Evolutionary conservation across 2,113 vertebrate species (phyloP), one percentile per base, ranked within the genome.

Genomic region (Mesitornis unicolor): DNA sequence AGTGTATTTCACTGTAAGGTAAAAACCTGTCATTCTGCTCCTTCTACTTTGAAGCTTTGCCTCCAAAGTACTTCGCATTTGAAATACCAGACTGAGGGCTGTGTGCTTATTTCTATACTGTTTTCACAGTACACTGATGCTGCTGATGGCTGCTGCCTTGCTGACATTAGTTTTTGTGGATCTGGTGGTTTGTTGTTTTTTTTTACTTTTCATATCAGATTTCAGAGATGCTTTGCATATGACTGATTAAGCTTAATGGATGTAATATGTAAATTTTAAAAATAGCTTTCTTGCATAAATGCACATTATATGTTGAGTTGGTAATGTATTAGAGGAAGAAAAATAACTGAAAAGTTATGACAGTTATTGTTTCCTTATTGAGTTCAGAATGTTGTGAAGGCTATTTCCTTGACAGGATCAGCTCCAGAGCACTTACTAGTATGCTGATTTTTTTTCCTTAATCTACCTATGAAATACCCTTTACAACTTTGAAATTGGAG

Each of bases 181-280:
- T 79, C 90, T 83, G n/a, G 38, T 47, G 18, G 7, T 9, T 51
- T 25, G 38, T 15, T 28, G 12, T 74, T 87, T 36, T 60, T 51
- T 89, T 76, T 74, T 11, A 36, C 33, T 84, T 64, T 75, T 78
- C 24, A 7, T 80, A 92, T 78, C 70, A 93, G 42, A 81, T 84
- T 96, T 95, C 92, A 89, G 95, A 71, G 65, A 42, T 63, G 68
- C 89, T 89, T 93, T 97, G 65, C 69, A 81, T 95, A 56, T 59
- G 84, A 63, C 71, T 87, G 96, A 91, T 87, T 95, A 92, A 90
- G 64, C 74, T 69, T 79, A 93, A 82, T 68, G 54, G 73, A 67
- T 95, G 50, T 68, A 73, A 93, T 75, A 28, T 40, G 47, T 85
- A 88, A 43, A 31, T 95, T 60, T 42, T 21, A 88, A 89, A 87